Conservation (phyloP, 2,113 vertebrate species). For the Cavia porcellus region DNA sequence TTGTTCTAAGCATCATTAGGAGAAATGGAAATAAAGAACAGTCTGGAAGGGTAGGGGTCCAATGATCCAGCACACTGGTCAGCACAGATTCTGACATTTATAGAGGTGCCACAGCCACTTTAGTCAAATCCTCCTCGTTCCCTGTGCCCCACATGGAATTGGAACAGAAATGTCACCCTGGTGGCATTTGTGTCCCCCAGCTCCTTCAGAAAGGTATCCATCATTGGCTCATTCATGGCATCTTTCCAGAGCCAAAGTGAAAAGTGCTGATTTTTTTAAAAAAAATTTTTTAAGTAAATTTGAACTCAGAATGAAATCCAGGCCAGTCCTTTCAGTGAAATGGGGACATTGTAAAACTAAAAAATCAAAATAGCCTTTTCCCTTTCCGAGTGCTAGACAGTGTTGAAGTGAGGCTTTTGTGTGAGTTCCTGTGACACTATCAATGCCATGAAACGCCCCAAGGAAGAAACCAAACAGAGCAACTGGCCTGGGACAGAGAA, state of each 20-base stretch:
- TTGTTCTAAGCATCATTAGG: background rate
- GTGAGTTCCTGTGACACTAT: background rate
- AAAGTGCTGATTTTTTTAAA: background rate
- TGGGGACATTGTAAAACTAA: background rate
- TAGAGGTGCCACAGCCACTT: rapidly evolving
- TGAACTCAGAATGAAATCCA: background rate
- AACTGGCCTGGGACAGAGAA: background rate
- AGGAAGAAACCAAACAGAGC: background rate
- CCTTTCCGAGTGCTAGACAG: background rate
- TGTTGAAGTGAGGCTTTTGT: background rate
- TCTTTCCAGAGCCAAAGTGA: background rate
- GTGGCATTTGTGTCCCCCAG: background rate
- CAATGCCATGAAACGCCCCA: rapidly evolving
- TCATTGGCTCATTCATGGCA: background rate
- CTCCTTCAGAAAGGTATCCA: background rate
- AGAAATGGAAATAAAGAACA: background rate
- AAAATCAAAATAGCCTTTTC: background rate
- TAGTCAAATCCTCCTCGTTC: background rate
- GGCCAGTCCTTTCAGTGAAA: background rate
- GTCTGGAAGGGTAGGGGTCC: background rate
- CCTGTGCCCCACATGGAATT: background rate
- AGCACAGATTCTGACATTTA: background rate
- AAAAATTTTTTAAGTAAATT: background rate
- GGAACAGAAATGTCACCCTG: constrained; percentile 61
- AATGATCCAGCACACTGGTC: background rate